Percentiles rank a stretch among this genome's conserved stretches.
Conservation (phyloP, 2,797 vertebrate species). For the Glyptemys insculpta region DNA sequence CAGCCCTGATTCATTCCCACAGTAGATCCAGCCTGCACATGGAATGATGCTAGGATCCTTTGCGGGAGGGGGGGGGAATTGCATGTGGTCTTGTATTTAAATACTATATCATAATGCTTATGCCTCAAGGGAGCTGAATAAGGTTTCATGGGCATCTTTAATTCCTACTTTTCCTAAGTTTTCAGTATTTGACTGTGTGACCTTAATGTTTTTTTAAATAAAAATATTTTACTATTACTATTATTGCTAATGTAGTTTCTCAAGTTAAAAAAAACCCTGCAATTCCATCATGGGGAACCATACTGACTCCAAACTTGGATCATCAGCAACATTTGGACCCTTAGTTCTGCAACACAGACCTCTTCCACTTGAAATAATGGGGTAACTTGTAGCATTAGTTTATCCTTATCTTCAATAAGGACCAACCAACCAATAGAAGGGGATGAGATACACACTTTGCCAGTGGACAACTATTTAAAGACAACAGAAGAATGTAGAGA, state of each 20-base stretch:
- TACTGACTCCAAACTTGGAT: neutral
- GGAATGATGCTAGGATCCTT: neutral
- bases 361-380: conserved; percentile 26
- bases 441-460: neutral
- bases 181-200: neutral
- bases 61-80: neutral
- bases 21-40: neutral
- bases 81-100: neutral
- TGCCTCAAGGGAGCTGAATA: neutral
- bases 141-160: neutral
- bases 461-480: neutral
- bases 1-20: neutral
- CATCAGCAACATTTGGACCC: conserved; percentile 12
- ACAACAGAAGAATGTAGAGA: neutral
- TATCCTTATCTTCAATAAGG: neutral
- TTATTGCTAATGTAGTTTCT: neutral
- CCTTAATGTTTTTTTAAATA: neutral
- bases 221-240: neutral
- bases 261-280: conserved; percentile 20
- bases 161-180: neutral
- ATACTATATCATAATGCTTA: neutral
- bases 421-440: neutral
- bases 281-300: conserved; percentile 24
- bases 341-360: conserved; percentile 6
- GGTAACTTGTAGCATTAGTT: neutral